phyloP scores from a whole-genome alignment of 2,797 vertebrate genomes.

The Clarias laeviceps region DNA sequence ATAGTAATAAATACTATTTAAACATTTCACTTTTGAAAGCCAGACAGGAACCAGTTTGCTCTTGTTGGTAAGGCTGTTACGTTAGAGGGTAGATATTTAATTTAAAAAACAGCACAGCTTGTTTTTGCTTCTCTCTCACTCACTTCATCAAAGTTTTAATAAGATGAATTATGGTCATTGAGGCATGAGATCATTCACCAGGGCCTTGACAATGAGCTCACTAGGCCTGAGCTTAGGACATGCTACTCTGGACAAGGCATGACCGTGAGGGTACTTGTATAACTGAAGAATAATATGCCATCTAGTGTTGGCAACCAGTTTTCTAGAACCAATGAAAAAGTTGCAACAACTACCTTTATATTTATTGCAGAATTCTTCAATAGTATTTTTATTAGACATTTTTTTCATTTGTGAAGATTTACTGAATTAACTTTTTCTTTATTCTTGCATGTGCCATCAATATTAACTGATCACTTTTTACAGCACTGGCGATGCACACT shows the following conservation, averaged over 20 bases:
- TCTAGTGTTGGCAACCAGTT: conserved; percentile 33
- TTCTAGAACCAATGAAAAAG: not conserved
- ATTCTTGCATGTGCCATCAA: not conserved
- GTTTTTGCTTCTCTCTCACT: not conserved
- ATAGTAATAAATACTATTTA: not conserved
- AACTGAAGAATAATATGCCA: conserved; percentile 26
- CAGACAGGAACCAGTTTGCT: not conserved
- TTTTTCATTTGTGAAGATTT: not conserved
- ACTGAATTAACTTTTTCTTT: not conserved
- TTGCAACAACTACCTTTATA: not conserved
- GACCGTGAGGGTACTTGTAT: not conserved
- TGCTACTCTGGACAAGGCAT: not conserved
- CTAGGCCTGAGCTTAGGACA: not conserved
- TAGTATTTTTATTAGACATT: too few species aligned
- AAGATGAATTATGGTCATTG: not conserved
- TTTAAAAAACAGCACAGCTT: not conserved
- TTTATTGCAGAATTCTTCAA: not conserved
- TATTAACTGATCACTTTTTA: not conserved
- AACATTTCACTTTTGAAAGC: not conserved
- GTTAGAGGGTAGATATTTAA: not conserved
- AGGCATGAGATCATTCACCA: not conserved
- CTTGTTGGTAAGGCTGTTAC: not conserved
- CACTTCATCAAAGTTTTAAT: not conserved
- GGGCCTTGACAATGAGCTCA: not conserved
- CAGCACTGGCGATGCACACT: not conserved